Base-by-base conservation (phyloP, 2,888 invertebrate species). In the Aleiodes leptofemur region DNA sequence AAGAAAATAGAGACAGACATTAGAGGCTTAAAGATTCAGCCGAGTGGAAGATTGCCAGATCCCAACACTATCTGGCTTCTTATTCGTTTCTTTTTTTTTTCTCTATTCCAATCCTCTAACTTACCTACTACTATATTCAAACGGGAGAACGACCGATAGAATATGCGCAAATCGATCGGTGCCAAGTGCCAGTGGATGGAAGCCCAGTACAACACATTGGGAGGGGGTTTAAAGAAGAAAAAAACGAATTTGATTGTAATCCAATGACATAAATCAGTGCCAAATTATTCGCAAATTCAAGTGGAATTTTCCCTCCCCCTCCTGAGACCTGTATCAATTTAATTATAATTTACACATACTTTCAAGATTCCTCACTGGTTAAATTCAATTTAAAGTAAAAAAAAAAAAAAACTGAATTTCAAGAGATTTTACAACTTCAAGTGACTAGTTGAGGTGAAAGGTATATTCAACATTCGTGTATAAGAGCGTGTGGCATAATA, bases 111-210 rank as follows among this genome's bases (percentile, higher is more conserved):
- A 48, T 56, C 73, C 57, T 56, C 72, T 72, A 38, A 31, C 70
- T 16, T 72, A 56, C 23, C 61, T 72, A 85, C 61, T 72, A 85
- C 87, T 86, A 86, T 87, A 86, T 86, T 86, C 86, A 23, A 85
- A 74, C 81, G 82, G 84, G 85, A 87, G 86, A 87, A 87, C 85
- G 87, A 87, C 87, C 87, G 86, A 85, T 84, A 84, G 82, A 84
- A 85, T 87, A 87, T 86, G 87, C 85, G 74, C 23, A 23, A 74
- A 78, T 78, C 78, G 75, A 76, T 78, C 61, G 73, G 78, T 78
- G 76, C 78, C 78, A 76, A 78, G 61, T 72, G 59, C 73, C 55
- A 38, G 48, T 68, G 9, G 23, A 3, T 7, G 4, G 69, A 72
- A 73, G 64, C 73, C 14, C 43, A 48, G 64, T 14, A 23, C 64